phyloP scores from a whole-genome alignment of 2,113 vertebrate species.

The Probosciger aterrimus region DNA sequence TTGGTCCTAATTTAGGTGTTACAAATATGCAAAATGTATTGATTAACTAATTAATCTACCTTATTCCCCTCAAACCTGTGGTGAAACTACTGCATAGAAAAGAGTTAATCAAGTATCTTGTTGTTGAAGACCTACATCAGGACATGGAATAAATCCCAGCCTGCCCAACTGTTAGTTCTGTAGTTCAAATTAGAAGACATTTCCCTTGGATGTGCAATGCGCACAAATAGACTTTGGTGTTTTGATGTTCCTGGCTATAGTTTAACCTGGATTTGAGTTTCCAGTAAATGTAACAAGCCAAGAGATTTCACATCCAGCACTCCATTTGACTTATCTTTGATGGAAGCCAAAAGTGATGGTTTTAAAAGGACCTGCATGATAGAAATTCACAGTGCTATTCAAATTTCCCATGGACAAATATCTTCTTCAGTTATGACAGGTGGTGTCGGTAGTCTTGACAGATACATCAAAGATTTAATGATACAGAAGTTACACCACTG shows the following conservation, averaged over 20 bases:
- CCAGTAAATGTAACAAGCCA: not conserved
- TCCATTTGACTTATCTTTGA: not conserved
- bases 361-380: not conserved
- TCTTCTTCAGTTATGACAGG: slow-evolving; percentile 25
- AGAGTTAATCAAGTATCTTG: rapidly evolving
- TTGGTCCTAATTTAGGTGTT: not conserved
- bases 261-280: not conserved
- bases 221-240: not conserved
- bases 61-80: not conserved
- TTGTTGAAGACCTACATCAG: not conserved
- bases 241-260: not conserved
- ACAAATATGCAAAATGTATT: not conserved
- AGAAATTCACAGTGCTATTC: not conserved
- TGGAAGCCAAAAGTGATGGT: not conserved
- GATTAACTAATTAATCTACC: not conserved
- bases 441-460: not conserved
- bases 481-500: slow-evolving; percentile 25
- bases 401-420: not conserved
- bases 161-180: not conserved
- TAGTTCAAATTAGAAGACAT: not conserved
- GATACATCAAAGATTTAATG: slow-evolving; percentile 43
- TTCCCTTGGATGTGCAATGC: not conserved
- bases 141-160: not conserved
- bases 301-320: not conserved
- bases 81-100: not conserved